Conservation (phyloP, 2,888 invertebrate genomes). For the Leptopilina syphax region DNA sequence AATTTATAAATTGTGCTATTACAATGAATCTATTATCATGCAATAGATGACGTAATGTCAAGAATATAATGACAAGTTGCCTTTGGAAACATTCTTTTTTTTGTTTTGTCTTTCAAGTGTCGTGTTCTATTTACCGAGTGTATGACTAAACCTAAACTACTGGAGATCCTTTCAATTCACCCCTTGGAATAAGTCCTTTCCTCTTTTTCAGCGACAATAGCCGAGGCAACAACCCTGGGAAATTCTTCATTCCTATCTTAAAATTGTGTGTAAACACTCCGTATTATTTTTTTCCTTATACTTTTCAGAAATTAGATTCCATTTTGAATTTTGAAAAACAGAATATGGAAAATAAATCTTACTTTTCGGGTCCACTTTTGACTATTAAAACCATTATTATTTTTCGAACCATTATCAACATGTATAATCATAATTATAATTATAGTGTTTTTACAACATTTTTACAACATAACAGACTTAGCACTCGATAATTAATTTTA, state of each 20-base stretch:
- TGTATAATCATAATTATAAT: no score
- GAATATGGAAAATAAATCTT: no score
- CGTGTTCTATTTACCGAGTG: neutral
- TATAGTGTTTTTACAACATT: no score
- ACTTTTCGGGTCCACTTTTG: no score
- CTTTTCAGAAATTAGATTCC: no score
- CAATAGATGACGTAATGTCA: conserved; percentile 2
- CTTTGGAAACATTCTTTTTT: neutral
- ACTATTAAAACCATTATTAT: no score
- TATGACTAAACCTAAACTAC: conserved; percentile 14
- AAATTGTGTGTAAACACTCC: neutral
- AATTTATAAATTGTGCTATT: neutral
- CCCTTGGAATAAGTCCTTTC: neutral
- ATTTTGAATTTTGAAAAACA: no score
- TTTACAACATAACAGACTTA: no score
- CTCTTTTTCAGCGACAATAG: neutral
- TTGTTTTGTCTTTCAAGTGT: conserved; percentile 18
- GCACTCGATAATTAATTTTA: no score
- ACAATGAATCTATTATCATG: neutral
- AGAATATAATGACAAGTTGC: conserved; percentile 9
- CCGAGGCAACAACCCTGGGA: neutral
- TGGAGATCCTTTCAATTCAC: neutral
- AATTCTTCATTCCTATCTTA: neutral
- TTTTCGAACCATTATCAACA: no score
- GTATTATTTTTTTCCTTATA: neutral